Evolutionary conservation across 2,888 invertebrate species (phyloP), one percentile per base, ranked within the genome.

Genomic region (Bombylius major): DNA sequence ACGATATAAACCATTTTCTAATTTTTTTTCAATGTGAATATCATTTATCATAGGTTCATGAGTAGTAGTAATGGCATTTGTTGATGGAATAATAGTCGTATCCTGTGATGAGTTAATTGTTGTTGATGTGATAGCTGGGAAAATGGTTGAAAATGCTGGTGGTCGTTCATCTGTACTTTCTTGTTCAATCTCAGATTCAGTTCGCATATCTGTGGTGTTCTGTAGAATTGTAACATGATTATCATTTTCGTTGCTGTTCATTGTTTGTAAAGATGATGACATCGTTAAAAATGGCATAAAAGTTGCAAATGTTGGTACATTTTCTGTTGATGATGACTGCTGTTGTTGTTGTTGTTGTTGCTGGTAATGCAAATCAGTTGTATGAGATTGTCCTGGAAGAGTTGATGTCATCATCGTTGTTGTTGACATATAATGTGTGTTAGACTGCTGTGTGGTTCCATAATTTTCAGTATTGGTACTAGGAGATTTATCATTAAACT

Each of bases 1-100:
- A 53, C 71, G 70, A 61, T 68, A 67, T 51, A 72, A 63, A 47
- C 69, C 65, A 60, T 70, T 69, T 55, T 66, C 63, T 48, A 70
- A 63, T 58, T 62, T 62, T 54, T 62, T 62, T 54, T 64, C 65
- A 46, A 64, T 61, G 57, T 64, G 63, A 39, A 65, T 59, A 50
- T 61, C 63, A 62, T 60, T 62, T 59, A 61, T 61, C 61, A 61
- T 59, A 12, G 61, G 51, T 55, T 63, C 62, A 48, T 58, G 60
- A 50, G 61, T 61, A 39, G 58, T 56, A 54, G 55, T 57, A 44
- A 48, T 46, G 50, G 55, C 42, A 45, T 55, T 53, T 7, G 52
- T 53, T 56, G 44, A 36, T 50, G 34, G 47, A 31, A 33, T 34
- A 33, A 47, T 51, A 46, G 42, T 39, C 31, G 45, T 48, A 44